A percentile compares a stretch with the other conserved stretches of the same genome.
phyloP scores from a whole-genome alignment of 2,113 vertebrate species.

The Rhizomys pruinosus region DNA sequence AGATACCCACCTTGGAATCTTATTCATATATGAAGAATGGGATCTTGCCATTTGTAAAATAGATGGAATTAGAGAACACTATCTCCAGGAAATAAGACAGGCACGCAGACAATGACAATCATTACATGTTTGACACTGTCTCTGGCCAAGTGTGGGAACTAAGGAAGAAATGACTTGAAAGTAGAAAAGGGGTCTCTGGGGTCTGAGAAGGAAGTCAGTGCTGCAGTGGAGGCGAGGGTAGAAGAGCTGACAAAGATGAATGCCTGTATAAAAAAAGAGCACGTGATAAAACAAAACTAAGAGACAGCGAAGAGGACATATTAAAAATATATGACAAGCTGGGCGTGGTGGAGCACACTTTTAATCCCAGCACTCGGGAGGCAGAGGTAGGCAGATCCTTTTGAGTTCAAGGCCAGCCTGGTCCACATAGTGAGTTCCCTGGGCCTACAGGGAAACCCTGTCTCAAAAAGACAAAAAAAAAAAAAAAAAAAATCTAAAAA shows the following conservation, averaged over 20 bases:
- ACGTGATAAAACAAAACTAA: not conserved
- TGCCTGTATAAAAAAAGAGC: not conserved
- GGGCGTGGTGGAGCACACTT: too few species aligned
- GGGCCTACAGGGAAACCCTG: too few species aligned
- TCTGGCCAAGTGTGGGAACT: not conserved
- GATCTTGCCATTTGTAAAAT: not conserved
- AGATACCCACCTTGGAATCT: not conserved
- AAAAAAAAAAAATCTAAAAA: too few species aligned
- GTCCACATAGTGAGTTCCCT: too few species aligned
- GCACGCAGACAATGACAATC: too few species aligned
- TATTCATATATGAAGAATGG: not conserved
- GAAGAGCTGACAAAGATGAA: not conserved
- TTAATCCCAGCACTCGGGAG: too few species aligned
- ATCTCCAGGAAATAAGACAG: not conserved
- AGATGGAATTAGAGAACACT: not conserved
- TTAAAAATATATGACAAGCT: too few species aligned
- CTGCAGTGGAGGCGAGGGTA: not conserved
- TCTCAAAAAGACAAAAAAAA: not conserved
- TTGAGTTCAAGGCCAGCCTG: too few species aligned
- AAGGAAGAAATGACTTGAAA: not conserved
- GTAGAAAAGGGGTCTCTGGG: not conserved
- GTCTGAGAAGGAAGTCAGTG: not conserved
- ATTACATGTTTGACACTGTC: too few species aligned
- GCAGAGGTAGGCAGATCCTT: too few species aligned
- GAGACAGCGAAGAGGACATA: not conserved